Evolutionary conservation across 53 echinoderm and acorn worm genomes (phyloP).

Genomic region (Echinometra lucunter): DNA sequence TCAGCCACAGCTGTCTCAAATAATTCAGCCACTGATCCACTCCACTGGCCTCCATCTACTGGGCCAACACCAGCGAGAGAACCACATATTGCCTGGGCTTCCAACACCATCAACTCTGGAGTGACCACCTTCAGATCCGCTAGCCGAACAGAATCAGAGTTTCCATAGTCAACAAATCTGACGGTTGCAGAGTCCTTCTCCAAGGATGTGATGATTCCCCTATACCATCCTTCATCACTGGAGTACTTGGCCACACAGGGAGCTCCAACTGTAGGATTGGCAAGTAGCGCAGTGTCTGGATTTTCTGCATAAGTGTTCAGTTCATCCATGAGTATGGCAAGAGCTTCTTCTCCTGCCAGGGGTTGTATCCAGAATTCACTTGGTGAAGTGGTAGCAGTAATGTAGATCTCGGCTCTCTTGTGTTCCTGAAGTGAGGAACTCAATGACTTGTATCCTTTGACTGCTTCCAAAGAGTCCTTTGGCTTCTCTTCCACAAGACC

Average conservation of each 20-base stretch:
- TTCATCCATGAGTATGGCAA: slow-evolving; percentile 74
- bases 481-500: slow-evolving; percentile 62
- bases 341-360: slow-evolving; percentile 62
- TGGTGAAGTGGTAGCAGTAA: slow-evolving; percentile 79
- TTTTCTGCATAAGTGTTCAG: slow-evolving; percentile 65
- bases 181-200: slow-evolving; percentile 74
- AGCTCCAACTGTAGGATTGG: slow-evolving; percentile 65
- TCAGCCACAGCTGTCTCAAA: slow-evolving; percentile 74
- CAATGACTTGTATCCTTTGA: background rate
- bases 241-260: slow-evolving; percentile 89
- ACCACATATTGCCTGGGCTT: slow-evolving; percentile 80
- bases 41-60: slow-evolving; percentile 69
- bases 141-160: slow-evolving; percentile 77
- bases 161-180: slow-evolving; percentile 92
- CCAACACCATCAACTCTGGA: slow-evolving; percentile 68
- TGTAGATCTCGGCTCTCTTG: slow-evolving; percentile 72
- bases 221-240: slow-evolving; percentile 90
- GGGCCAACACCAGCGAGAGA: slow-evolving; percentile 74
- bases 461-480: background rate
- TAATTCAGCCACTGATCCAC: slow-evolving; percentile 60
- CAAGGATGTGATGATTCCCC: slow-evolving; percentile 74
- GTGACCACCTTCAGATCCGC: slow-evolving; percentile 73
- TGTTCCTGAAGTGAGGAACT: background rate
- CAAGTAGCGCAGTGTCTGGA: slow-evolving; percentile 31
- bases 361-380: slow-evolving; percentile 83